Evolutionary conservation across 2,113 vertebrate genomes (phyloP), one percentile per base, ranked within the genome.

Genomic region (Rhinopomastus cyanomelas): DNA sequence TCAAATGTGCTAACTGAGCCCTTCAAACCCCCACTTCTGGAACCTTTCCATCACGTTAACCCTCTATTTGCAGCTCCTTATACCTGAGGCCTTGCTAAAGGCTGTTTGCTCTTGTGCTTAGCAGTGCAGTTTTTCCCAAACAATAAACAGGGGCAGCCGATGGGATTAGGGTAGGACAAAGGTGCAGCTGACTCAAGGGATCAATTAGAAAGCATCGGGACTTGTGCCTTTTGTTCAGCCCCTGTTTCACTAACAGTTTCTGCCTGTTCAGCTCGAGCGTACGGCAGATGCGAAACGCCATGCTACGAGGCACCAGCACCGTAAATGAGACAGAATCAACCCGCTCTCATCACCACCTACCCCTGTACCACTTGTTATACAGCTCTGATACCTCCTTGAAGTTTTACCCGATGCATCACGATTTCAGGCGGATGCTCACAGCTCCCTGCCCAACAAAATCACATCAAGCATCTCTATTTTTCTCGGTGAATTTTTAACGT

Each of bases 151-250:
- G 56, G 67, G 77, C 90, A 90, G 93, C 95, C 95, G 92, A 71
- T 89, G 96, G 97, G 97, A 97, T 97, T 97, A 97, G 90, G 90
- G 90, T 85, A 80, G 74, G 87, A 96, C 95, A 97, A 96, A 97
- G 85, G 85, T 96, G 94, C 66, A 95, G 96, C 96, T 97, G 96
- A 96, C 97, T 97, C 97, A 97, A 65, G 97, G 97, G 97, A 96
- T 96, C 96, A 97, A 97, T 98, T 97, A 97, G 82, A 96, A 95
- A 96, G 92, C 91, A 96, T 85, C 81, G 85, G 87, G 81, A 93
- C 95, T 94, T 94, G 75, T 6, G 86, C 73, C 89, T 94, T 94
- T 96, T 95, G 87, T 93, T 90, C 90, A 83, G 73, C 42, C 68
- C 62, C 5, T 76, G 81, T 93, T 96, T 93, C 62, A 89, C 86